Conservation (phyloP, 2,113 vertebrate species). For the rabbit (Oryctolagus cuniculus) region DNA sequence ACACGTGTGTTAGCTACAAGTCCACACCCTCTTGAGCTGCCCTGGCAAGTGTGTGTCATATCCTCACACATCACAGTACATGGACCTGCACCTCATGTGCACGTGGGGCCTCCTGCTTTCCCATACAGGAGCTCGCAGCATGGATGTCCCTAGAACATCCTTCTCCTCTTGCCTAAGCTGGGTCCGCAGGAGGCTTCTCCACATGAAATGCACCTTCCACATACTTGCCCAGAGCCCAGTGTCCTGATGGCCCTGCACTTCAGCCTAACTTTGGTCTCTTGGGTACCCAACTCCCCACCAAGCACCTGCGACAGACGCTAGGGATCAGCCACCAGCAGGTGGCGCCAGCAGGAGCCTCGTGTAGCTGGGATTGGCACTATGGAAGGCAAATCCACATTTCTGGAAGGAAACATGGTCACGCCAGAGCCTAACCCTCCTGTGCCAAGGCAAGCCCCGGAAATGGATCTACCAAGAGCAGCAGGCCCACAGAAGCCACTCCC, state of each 20-base stretch:
- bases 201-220: background rate
- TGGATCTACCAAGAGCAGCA: background rate
- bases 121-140: background rate
- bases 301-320: background rate
- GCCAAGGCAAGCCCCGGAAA: background rate
- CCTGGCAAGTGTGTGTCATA: background rate
- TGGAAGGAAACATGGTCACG: background rate
- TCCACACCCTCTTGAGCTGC: background rate
- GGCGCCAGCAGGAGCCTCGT: constrained; percentile 74
- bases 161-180: background rate
- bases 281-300: background rate
- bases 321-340: constrained; percentile 75
- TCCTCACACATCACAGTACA: background rate
- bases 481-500: background rate
- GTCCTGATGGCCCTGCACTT: background rate
- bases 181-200: background rate
- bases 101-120: background rate
- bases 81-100: background rate
- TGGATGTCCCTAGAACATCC: background rate
- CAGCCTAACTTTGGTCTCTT: background rate
- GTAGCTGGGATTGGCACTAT: background rate
- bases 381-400: constrained; percentile 32
- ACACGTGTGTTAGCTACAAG: background rate
- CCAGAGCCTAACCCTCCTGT: background rate
- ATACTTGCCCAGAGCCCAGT: background rate